Evolutionary conservation across 2,888 invertebrate genomes (phyloP).

Genomic region (Drosophila ezoana): DNA sequence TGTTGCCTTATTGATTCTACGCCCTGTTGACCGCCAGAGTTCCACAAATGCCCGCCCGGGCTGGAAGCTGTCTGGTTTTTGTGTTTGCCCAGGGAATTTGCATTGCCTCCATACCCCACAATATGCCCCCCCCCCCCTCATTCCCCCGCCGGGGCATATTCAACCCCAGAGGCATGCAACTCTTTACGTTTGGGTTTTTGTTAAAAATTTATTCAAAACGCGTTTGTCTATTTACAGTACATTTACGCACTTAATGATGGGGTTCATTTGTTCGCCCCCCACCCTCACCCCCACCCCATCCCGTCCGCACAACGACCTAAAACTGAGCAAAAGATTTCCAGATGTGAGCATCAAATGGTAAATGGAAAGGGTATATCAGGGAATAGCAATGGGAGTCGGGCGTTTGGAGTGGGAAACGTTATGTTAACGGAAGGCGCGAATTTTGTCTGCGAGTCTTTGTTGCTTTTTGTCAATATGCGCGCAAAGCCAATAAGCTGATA

Average conservation of each 20-base stretch:
- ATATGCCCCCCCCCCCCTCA: not conserved
- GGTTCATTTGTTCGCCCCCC: slow-evolving; percentile 53
- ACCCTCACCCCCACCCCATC: not conserved
- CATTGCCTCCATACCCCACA: slow-evolving; percentile 41
- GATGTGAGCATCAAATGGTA: slow-evolving; percentile 67
- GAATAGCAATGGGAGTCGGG: not conserved
- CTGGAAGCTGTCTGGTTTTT: slow-evolving; percentile 10
- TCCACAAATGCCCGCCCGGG: slow-evolving; percentile 58
- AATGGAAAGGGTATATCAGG: slow-evolving; percentile 27
- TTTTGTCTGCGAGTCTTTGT: slow-evolving; percentile 25
- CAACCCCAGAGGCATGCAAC: slow-evolving; percentile 53
- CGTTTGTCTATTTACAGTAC: slow-evolving; percentile 85
- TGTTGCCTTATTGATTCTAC: slow-evolving; percentile 65
- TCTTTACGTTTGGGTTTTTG: slow-evolving; percentile 61
- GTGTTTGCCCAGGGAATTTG: slow-evolving; percentile 72
- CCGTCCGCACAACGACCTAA: slow-evolving; percentile 8
- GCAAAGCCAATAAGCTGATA: slow-evolving; percentile 34
- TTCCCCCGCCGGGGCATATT: slow-evolving; percentile 13
- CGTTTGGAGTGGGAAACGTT: not conserved
- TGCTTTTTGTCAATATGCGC: slow-evolving; percentile 39
- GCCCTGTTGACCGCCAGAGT: slow-evolving; percentile 61
- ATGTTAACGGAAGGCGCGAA: slow-evolving; percentile 5
- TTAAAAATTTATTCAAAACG: slow-evolving; percentile 84
- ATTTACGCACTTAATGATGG: slow-evolving; percentile 85
- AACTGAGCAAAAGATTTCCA: slow-evolving; percentile 71